A percentile compares a stretch with the other conserved stretches of the same genome.
Conservation (phyloP, 2,888 invertebrate species). For the Ochropleura plecta region DNA sequence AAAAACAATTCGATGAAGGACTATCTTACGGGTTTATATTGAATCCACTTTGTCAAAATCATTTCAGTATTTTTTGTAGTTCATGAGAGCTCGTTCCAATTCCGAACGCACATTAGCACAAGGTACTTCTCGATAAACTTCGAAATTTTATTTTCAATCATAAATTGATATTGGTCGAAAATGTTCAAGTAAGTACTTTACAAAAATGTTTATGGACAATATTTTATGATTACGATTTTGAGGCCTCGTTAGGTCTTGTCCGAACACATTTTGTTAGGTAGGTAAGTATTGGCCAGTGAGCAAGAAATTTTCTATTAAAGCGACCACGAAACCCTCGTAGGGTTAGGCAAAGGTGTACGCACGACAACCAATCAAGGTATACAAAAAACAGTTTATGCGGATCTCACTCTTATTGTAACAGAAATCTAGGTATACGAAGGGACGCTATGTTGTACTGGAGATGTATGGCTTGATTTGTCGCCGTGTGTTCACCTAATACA, state of each 20-base stretch:
- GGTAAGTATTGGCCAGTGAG: neutral
- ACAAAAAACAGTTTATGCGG: no score
- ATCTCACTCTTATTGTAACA: no score
- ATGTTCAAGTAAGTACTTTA: conserved; percentile 9
- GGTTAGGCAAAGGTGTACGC: neutral
- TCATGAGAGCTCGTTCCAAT: conserved; percentile 30
- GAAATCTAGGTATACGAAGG: no score
- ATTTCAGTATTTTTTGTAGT: conserved; percentile 56
- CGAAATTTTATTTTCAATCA: conserved; percentile 29
- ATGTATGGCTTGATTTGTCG: no score
- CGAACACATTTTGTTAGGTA: conserved; percentile 11
- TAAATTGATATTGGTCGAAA: conserved; percentile 25
- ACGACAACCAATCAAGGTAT: no score
- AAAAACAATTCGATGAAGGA: conserved; percentile 8
- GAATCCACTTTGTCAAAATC: conserved; percentile 55
- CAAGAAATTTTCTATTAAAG: conserved; percentile 17
- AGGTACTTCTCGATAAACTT: conserved; percentile 28
- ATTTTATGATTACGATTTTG: conserved; percentile 24
- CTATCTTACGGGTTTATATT: conserved; percentile 40
- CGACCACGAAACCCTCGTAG: neutral
- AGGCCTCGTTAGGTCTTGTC: conserved; percentile 14
- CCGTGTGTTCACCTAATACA: no score
- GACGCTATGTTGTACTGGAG: no score
- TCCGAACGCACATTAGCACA: conserved; percentile 36
- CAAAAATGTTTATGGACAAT: neutral